A percentile compares a stretch with the other conserved stretches of the same genome.
These are phyloP conservation scores for Gnathonemus echidnorhynchus DNA, from an alignment of 2,113 vertebrate genomes.

Conservation along the genomic window DNA sequence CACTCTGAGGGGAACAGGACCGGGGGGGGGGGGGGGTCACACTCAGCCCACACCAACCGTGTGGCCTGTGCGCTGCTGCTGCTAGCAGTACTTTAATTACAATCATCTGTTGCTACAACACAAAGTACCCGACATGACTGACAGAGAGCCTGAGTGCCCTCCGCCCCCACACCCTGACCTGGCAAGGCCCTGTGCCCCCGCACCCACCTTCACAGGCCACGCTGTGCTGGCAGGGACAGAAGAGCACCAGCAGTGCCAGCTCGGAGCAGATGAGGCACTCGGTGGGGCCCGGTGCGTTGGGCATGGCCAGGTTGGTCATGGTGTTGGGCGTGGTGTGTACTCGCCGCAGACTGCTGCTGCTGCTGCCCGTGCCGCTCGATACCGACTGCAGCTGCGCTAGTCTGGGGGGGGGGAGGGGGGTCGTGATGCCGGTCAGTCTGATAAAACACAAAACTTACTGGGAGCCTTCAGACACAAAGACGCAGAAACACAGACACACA, in stretches of 20 bases:
- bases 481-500: neutral
- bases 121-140: neutral
- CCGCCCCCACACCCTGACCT: no score
- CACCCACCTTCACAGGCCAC: constrained; percentile 87
- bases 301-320: constrained; percentile 83
- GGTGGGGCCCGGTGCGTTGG: constrained; percentile 61
- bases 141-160: neutral
- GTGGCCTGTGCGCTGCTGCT: no score
- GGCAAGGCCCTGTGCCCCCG: neutral
- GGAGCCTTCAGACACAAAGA: neutral
- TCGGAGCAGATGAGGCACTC: constrained; percentile 98
- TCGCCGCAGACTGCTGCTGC: constrained; percentile 68
- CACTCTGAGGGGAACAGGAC: constrained; percentile 65
- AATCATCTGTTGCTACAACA: neutral
- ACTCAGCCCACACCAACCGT: neutral
- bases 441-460: neutral
- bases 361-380: constrained; percentile 55
- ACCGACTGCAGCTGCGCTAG: constrained; percentile 68
- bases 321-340: constrained; percentile 86
- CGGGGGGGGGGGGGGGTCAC: neutral
- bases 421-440: neutral
- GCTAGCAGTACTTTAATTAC: neutral
- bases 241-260: constrained; percentile 81
- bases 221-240: constrained; percentile 92
- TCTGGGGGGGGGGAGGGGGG: constrained; percentile 45